Base-by-base conservation (phyloP, 2,888 invertebrate genomes). In the Galeopsomyia nigrocyanea region DNA sequence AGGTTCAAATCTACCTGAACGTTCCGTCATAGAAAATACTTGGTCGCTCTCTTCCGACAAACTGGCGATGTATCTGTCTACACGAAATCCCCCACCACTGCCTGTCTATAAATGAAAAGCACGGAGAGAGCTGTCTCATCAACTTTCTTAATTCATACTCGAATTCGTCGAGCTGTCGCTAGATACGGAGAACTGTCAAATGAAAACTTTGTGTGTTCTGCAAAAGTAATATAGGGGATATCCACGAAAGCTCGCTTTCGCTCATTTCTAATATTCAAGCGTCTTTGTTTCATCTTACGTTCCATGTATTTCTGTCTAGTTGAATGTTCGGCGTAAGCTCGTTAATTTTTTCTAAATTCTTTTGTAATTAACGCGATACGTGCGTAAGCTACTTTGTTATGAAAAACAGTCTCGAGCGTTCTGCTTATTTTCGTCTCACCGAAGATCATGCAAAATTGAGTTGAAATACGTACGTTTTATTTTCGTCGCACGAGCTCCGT, bases 161-260 rank as follows among this genome's bases (percentile, higher is more conserved):
- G 50, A 57, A 39, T 70, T 58, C 53, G 49, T 60, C 46, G 7
- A n/a, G 31, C 16, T 55, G 13, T 2, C 9, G 22, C 39, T 39
- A 9, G 10, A 39, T 39, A 39, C 13, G 13, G 13, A 39, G 13
- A 39, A 39, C 39, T 39, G 10, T 39, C 10, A 7, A 3, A 39
- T 13, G 39, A 9, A 39, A 39, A 1, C 39, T 39, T 6, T 66
- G 70, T 0, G 77, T 73, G 22, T 82, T 78, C 82, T n/a, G 61
- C n/a, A 26, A 61, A 61, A 5, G 31, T 62, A 13, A 72, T 39
- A 56, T 47, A 63, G 9, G 9, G 7, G 10, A 39, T 39, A 1
- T 39, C 39, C 13, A 39, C 1, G 39, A 39, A 39, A 39, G 39
- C 39, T 3, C 1, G 10, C 17, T 73, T 64, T 63, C 56, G 7